Percentiles rank a stretch among this genome's conserved stretches.
Evolutionary conservation across 2,888 invertebrate species (phyloP).

Genomic region (Eurytoma adleriae): DNA sequence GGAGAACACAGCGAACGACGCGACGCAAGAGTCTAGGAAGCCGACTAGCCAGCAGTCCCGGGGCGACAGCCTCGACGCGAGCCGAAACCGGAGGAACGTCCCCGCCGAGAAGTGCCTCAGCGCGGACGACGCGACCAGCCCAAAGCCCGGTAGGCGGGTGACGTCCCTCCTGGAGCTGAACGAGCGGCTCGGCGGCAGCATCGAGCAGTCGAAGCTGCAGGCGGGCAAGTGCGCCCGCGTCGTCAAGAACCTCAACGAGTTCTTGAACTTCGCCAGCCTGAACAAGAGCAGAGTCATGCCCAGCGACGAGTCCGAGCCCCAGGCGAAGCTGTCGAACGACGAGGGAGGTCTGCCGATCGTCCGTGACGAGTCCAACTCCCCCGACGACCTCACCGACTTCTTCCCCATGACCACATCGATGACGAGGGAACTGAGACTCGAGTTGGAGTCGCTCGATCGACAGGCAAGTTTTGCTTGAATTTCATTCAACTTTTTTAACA

Average conservation of each 20-base stretch:
- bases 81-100: constrained; percentile 68
- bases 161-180: constrained; percentile 64
- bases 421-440: constrained; percentile 88
- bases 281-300: constrained; percentile 80
- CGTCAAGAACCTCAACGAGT: constrained; percentile 91
- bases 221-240: constrained; percentile 75
- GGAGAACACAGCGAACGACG: constrained; percentile 61
- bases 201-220: constrained; percentile 61
- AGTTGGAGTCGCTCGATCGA: constrained; percentile 89
- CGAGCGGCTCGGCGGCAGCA: constrained; percentile 53
- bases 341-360: constrained; percentile 67
- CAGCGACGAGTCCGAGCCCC: constrained; percentile 68
- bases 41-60: neutral
- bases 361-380: constrained; percentile 77
- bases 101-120: constrained; percentile 71
- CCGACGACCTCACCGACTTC: constrained; percentile 87
- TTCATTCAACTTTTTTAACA: neutral
- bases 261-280: constrained; percentile 85
- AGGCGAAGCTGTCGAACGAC: constrained; percentile 68
- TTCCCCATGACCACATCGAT: constrained; percentile 93
- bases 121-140: constrained; percentile 63
- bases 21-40: no score
- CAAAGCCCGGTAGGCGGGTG: constrained; percentile 63
- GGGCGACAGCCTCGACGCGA: constrained; percentile 48
- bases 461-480: constrained; percentile 78